phyloP scores from a whole-genome alignment of 1,140 invertebrate species.

The Diuraphis noxia region DNA sequence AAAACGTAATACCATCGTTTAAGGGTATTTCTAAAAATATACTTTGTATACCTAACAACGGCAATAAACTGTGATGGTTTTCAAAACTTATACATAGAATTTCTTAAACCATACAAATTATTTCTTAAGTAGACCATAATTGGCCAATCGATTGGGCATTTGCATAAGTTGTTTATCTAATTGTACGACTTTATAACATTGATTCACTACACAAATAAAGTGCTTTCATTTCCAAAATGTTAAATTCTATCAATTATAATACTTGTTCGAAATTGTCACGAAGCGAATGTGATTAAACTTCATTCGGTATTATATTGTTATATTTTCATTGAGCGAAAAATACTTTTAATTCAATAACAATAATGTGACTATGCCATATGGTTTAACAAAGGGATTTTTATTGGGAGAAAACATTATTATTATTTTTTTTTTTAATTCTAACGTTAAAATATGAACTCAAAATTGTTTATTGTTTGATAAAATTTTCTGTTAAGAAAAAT shows the following conservation, averaged over 20 bases:
- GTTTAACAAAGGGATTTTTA: slow-evolving; percentile 2
- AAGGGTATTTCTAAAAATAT: background rate
- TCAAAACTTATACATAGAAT: background rate
- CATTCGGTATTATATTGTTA: background rate
- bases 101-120: background rate
- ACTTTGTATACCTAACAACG: background rate
- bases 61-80: background rate
- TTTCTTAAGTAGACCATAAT: background rate
- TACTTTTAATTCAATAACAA: background rate
- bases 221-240: background rate
- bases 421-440: background rate
- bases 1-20: background rate
- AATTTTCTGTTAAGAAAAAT: background rate
- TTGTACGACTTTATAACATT: background rate
- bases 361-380: background rate
- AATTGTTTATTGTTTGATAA: background rate
- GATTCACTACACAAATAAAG: background rate
- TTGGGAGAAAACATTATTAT: background rate
- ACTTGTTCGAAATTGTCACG: background rate
- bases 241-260: background rate
- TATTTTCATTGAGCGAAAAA: background rate
- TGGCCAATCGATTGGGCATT: background rate
- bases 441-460: background rate
- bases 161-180: background rate
- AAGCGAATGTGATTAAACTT: background rate